A percentile compares a stretch with the other conserved stretches of the same genome.
phyloP scores from a whole-genome alignment of 2,113 vertebrate genomes.

The Phaethornis superciliosus region DNA sequence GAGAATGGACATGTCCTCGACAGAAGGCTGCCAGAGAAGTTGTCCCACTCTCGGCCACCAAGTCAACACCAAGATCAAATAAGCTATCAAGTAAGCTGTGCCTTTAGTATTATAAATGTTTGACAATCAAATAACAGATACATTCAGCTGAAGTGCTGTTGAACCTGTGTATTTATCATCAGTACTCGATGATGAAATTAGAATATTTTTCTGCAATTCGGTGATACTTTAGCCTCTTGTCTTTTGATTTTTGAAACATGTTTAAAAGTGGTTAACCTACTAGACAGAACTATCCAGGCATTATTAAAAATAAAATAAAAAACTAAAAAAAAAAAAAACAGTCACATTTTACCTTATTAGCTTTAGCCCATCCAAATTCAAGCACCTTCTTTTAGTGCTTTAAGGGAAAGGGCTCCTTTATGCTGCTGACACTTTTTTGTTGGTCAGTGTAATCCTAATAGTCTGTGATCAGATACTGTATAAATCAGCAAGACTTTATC shows the following conservation, averaged over 20 bases:
- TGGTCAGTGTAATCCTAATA: not conserved
- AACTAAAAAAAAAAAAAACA: not conserved
- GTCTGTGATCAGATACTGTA: not conserved
- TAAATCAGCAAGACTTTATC: not conserved
- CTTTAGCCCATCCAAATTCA: not conserved
- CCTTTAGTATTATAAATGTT: slow-evolving; percentile 1
- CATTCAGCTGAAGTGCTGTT: not conserved
- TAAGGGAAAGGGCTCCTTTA: not conserved
- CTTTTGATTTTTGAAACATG: not conserved
- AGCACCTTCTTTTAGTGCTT: not conserved
- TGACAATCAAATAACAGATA: not conserved
- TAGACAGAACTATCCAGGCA: not conserved
- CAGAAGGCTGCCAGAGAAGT: slow-evolving; percentile 85
- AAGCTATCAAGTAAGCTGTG: slow-evolving; percentile 78
- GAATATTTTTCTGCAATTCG: not conserved
- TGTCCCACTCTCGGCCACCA: slow-evolving; percentile 73
- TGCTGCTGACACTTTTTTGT: not conserved
- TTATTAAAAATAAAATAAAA: not conserved
- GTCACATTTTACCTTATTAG: not conserved
- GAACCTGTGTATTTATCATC: not conserved
- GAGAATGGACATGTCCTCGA: slow-evolving; percentile 86
- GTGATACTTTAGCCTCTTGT: not conserved
- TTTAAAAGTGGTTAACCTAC: not conserved
- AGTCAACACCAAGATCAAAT: slow-evolving; percentile 84
- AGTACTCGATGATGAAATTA: not conserved